A percentile compares a stretch with the other conserved stretches of the same genome.
phyloP scores from a whole-genome alignment of 2,888 invertebrate species.

The Agonopterix subpropinquella region DNA sequence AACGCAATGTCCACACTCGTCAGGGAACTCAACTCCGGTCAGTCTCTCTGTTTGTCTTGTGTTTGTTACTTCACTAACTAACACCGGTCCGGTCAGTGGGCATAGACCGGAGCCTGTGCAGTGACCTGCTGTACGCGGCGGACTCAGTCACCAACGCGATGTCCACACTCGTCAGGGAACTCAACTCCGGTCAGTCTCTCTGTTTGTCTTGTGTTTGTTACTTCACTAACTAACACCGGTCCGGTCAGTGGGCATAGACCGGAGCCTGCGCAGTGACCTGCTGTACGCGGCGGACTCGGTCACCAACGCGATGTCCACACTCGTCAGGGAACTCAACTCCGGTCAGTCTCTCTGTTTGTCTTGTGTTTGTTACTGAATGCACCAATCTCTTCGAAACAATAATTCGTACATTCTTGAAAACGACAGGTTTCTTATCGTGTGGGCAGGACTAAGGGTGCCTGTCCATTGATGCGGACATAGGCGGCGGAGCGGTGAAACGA shows the following conservation, averaged over 20 bases:
- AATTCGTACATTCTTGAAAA: too few relatives aligned
- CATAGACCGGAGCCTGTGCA: slow-evolving; percentile 80
- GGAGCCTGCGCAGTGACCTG: slow-evolving; percentile 89
- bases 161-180: slow-evolving; percentile 96
- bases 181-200: slow-evolving; percentile 86
- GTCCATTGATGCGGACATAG: too few relatives aligned
- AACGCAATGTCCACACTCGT: slow-evolving; percentile 98
- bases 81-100: slow-evolving; percentile 46
- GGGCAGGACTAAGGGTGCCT: too few relatives aligned
- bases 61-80: too few relatives aligned
- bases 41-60: slow-evolving; percentile 21
- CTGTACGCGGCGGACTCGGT: slow-evolving; percentile 97
- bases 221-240: neutral
- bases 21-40: slow-evolving; percentile 95
- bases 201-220: too few relatives aligned
- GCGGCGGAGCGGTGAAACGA: too few relatives aligned
- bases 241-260: slow-evolving; percentile 67
- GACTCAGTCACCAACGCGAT: slow-evolving; percentile 99
- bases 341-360: slow-evolving; percentile 67
- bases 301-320: slow-evolving; percentile 97
- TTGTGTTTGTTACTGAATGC: too few relatives aligned
- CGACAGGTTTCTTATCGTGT: too few relatives aligned
- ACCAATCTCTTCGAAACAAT: too few relatives aligned
- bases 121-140: slow-evolving; percentile 95
- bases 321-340: slow-evolving; percentile 96